Evolutionary conservation across 2,113 vertebrate genomes (phyloP).

Genomic region (Notiomystis cincta): DNA sequence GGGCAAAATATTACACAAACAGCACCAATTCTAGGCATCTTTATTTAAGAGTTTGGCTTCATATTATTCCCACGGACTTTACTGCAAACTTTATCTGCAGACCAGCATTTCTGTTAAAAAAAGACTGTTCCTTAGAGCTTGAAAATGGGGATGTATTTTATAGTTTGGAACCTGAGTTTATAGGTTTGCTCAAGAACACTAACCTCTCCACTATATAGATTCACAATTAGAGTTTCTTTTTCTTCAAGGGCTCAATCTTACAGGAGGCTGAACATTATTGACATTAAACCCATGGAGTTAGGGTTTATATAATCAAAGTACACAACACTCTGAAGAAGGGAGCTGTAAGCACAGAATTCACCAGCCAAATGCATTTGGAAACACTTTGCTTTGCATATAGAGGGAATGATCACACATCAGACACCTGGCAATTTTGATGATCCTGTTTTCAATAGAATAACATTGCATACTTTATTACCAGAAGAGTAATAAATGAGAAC

Average conservation of each 20-base stretch:
- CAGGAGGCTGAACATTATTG: slow-evolving; percentile 33
- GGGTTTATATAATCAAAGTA: neutral
- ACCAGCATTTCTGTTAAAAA: neutral
- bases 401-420: slow-evolving; percentile 37
- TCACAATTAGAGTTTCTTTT: neutral
- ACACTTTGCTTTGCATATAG: slow-evolving; percentile 43
- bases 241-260: slow-evolving; percentile 9
- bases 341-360: slow-evolving; percentile 17
- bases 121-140: neutral
- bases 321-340: neutral
- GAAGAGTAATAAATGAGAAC: slow-evolving; percentile 42
- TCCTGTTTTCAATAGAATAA: slow-evolving; percentile 34
- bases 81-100: neutral
- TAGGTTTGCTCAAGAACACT: neutral
- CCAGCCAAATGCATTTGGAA: slow-evolving; percentile 1
- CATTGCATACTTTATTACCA: slow-evolving; percentile 30
- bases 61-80: neutral
- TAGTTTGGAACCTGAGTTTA: neutral
- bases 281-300: neutral
- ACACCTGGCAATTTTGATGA: slow-evolving; percentile 47
- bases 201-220: neutral
- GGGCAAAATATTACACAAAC: neutral
- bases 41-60: neutral
- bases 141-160: neutral
- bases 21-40: neutral